Evolutionary conservation across 2,113 vertebrate genomes (phyloP), one percentile per base, ranked within the genome.

Genomic region (Urocolius indicus): DNA sequence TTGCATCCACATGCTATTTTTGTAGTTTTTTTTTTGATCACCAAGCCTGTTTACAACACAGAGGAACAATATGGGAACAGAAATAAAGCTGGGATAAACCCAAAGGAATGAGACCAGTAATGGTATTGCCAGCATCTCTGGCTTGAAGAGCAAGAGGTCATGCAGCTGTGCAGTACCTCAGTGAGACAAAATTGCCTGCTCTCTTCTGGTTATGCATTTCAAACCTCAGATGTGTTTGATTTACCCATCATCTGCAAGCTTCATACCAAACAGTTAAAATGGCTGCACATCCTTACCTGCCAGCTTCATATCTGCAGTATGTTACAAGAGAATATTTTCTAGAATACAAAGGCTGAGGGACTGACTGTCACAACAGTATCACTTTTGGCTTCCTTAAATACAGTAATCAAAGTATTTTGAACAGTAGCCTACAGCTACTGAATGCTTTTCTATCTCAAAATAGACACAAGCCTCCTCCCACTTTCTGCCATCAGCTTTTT

Each of bases 401-500:
- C 55, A 93, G 95, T 85, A 88, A 91, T 94, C 88, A 80, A 57
- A 86, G 84, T 20, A 63, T 93, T 93, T 77, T 74, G 78, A 89
- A 91, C 83, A 89, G 78, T 26, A 79, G 89, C 66, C 80, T 72
- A 36, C 45, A 89, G 74, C 69, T 89, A 78, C 90, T 86, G 91
- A 94, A 96, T 80, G 45, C 51, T 94, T 88, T 92, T 74, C 88
- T 84, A 66, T 77, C 79, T 90, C 89, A 94, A 84, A 96, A 96
- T 96, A 96, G 91, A 85, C 78, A 58, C 30, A n/a, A 95, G 48
- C 34, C 76, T 89, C 88, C 92, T 96, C 95, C 95, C 84, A 92
- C 85, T 88, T 96, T 96, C 83, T 93, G 80, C 93, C 92, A 90
- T 2, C 57, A 91, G 84, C 27, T 54, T 55, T 85, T 51, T 80